Evolutionary conservation across 2,113 vertebrate genomes (phyloP), one percentile per base, ranked within the genome.

Genomic region (Calonectris borealis): DNA sequence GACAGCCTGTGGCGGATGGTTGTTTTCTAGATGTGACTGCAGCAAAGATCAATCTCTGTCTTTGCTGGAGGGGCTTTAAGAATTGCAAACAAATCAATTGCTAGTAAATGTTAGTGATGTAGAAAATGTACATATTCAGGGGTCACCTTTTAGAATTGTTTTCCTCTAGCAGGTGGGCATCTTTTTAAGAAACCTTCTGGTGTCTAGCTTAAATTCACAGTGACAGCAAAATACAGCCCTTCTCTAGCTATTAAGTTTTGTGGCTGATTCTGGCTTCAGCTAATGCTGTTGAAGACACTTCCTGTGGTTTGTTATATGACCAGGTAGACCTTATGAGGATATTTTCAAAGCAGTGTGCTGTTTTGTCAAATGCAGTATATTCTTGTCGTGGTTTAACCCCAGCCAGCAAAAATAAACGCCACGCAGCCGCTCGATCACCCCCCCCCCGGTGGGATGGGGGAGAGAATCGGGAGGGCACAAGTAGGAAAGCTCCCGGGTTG

Each of bases 61-160:
- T 79, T 69, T 80, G 29, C 44, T 87, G 83, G 49, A 89, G 66
- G 49, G 48, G 32, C 66, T 92, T 86, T 91, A 93, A 86, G 73
- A 85, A 73, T 51, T 89, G 61, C 81, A 95, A 96, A 93, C 81
- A 95, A 94, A 87, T 95, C 77, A 76, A 73, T 94, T 70, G 44
- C 36, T 85, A 58, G 62, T 84, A 93, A 94, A 89, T 44, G 66
- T 80, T 75, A 72, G 46, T 36, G 40, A 73, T 3, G 1, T 49
- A 55, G 80, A 73, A 84, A 86, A 94, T 46, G 38, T 76, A 92
- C 48, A 25, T 78, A 79, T 91, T 81, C 52, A 69, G 65, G 24
- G 61, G 49, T 92, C 66, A 84, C 46, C 64, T 78, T 68, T 90
- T 58, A 88, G 68, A 71, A 68, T 14, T 64, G 34, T 73, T 92